A percentile compares a stretch with the other conserved stretches of the same genome.
Conservation (phyloP, 1,140 invertebrate species). For the Antheraea pernyi region DNA sequence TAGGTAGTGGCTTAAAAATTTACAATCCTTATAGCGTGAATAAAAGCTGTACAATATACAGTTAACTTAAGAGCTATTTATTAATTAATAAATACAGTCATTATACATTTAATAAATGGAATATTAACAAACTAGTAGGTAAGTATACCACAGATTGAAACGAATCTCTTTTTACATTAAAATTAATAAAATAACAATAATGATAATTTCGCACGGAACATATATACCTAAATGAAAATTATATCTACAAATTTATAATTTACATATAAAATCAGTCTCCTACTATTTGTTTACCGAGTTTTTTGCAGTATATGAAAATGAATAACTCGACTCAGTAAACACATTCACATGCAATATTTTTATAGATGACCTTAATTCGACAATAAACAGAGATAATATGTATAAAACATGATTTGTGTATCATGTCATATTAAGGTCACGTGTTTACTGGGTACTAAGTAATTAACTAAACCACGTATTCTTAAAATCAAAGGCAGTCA, state of each 20-base stretch:
- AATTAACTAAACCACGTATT: constrained; percentile 31
- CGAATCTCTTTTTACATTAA: constrained; percentile 31
- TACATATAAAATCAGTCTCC: constrained; percentile 76
- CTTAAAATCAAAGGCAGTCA: constrained; percentile 42
- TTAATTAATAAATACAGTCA: constrained; percentile 53
- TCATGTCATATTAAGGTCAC: too few relatives aligned
- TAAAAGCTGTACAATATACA: constrained; percentile 67
- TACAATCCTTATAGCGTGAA: constrained; percentile 61
- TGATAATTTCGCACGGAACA: constrained; percentile 25
- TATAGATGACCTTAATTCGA: too few relatives aligned
- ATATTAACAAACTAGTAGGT: constrained; percentile 34
- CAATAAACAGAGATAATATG: too few relatives aligned
- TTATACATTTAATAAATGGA: constrained; percentile 59
- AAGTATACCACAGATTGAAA: constrained; percentile 11
- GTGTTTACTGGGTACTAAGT: too few relatives aligned
- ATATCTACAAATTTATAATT: constrained; percentile 11
- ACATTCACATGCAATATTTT: too few relatives aligned
- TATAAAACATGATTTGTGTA: too few relatives aligned
- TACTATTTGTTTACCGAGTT: constrained; percentile 68
- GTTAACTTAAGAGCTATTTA: constrained; percentile 51
- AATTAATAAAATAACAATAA: constrained; percentile 39
- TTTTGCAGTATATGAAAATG: constrained; percentile 34
- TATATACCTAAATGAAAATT: constrained; percentile 25
- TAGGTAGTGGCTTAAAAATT: constrained; percentile 66
- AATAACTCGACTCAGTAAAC: constrained; percentile 37